These are phyloP conservation scores for Scomber scombrus DNA, from an alignment of 2,113 vertebrate species.

Conservation along the genomic window DNA sequence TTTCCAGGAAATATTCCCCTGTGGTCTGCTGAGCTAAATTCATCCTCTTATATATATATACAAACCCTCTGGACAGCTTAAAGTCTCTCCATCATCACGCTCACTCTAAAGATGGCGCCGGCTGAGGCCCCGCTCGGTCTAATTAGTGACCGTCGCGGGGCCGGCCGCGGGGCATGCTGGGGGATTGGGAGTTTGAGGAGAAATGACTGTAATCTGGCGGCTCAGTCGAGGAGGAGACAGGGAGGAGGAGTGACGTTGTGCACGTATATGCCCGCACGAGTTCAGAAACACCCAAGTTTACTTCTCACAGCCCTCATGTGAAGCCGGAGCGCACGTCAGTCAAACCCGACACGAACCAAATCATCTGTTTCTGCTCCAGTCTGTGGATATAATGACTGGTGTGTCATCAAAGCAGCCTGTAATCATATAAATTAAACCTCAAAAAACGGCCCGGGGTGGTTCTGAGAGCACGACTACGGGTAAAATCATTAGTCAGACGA, in stretches of 20 bases:
- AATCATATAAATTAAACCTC: constrained; percentile 69
- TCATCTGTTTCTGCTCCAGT: constrained; percentile 2
- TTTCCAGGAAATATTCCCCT: background rate
- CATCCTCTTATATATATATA: constrained; percentile 19
- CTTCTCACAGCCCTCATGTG: background rate
- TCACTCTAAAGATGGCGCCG: constrained; percentile 17
- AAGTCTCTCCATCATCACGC: constrained; percentile 32
- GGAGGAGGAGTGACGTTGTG: constrained; percentile 48
- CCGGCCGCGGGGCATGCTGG: constrained; percentile 47
- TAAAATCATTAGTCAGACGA: constrained; percentile 70
- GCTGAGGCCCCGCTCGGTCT: constrained; percentile 40
- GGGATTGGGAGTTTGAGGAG: constrained; percentile 46
- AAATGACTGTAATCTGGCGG: constrained; percentile 62
- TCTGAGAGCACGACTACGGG: constrained; percentile 18
- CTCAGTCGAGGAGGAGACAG: constrained; percentile 9
- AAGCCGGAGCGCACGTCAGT: background rate
- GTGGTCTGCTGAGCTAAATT: constrained; percentile 32
- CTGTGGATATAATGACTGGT: constrained; percentile 43
- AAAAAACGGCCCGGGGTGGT: constrained; percentile 40
- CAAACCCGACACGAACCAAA: constrained; percentile 18
- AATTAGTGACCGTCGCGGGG: constrained; percentile 57
- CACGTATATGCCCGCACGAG: background rate
- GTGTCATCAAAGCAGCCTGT: constrained; percentile 64
- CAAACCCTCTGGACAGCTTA: constrained; percentile 13
- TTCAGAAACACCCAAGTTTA: constrained; percentile 10